These are phyloP conservation scores for Verasper variegatus DNA, from an alignment of 2,113 vertebrate genomes.

Conservation along the genomic window DNA sequence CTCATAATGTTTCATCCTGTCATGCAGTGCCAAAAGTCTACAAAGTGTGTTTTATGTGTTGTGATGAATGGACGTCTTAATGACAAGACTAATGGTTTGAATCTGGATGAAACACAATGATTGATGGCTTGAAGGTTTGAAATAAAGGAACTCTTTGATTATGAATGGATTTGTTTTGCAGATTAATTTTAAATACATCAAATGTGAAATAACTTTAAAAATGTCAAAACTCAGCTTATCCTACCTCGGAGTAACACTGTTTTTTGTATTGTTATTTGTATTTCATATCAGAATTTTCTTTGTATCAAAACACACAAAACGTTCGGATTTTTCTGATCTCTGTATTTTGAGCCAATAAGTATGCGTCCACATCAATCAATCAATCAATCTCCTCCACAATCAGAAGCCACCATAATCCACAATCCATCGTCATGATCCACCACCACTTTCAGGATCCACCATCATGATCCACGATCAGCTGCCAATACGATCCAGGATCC, in stretches of 20 bases:
- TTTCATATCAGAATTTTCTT: neutral
- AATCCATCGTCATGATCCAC: too few species aligned
- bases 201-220: neutral
- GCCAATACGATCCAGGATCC: too few species aligned
- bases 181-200: neutral
- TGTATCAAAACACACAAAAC: neutral
- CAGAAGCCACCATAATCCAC: too few species aligned
- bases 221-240: neutral
- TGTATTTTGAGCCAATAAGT: neutral
- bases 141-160: neutral
- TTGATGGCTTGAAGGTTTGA: neutral
- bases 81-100: neutral
- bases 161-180: neutral
- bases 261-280: neutral
- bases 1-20: conserved; percentile 10
- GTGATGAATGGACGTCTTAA: conserved; percentile 8
- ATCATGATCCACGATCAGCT: too few species aligned
- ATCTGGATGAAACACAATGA: conserved; percentile 3
- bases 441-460: too few species aligned
- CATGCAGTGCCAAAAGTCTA: conserved; percentile 45
- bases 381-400: too few species aligned
- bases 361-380: neutral
- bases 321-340: neutral
- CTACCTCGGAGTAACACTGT: neutral
- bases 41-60: conserved; percentile 11